Percentiles rank a stretch among this genome's conserved stretches.
Conservation (phyloP, 2,888 invertebrate species). For the Meteorus cinctellus region DNA sequence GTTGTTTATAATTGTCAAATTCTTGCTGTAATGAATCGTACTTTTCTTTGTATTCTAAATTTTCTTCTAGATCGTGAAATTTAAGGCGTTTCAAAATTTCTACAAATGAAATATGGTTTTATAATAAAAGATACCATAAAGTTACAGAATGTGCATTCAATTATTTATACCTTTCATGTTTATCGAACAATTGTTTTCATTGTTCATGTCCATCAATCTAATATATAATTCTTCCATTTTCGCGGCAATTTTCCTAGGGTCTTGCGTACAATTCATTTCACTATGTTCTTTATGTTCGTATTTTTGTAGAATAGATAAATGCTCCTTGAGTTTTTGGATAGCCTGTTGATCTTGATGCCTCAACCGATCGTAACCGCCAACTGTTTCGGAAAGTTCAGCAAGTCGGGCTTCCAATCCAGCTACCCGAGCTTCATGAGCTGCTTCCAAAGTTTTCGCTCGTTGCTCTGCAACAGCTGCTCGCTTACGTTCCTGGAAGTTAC, state of each 20-base stretch:
- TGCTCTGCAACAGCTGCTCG: slow-evolving; percentile 84
- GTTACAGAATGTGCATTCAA: slow-evolving; percentile 11
- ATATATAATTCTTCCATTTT: slow-evolving; percentile 74
- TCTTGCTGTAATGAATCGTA: slow-evolving; percentile 79
- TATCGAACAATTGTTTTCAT: slow-evolving; percentile 67
- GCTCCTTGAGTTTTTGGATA: slow-evolving; percentile 80
- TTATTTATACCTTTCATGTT: slow-evolving; percentile 71
- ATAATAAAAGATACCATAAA: background rate
- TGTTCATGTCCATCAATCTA: slow-evolving; percentile 71
- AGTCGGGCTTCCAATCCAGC: slow-evolving; percentile 83
- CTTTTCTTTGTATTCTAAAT: slow-evolving; percentile 78
- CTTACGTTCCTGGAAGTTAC: slow-evolving; percentile 78
- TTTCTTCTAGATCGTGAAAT: slow-evolving; percentile 61
- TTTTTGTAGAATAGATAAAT: slow-evolving; percentile 63
- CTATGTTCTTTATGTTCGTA: slow-evolving; percentile 56
- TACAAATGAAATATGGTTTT: slow-evolving; percentile 46
- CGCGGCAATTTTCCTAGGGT: slow-evolving; percentile 47
- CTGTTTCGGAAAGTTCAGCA: slow-evolving; percentile 85
- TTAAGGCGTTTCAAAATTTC: slow-evolving; percentile 72
- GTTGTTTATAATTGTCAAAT: slow-evolving; percentile 80
- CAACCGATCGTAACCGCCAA: slow-evolving; percentile 85
- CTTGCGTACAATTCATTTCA: slow-evolving; percentile 55
- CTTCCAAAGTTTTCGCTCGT: slow-evolving; percentile 80
- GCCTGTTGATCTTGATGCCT: slow-evolving; percentile 83
- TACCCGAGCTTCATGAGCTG: slow-evolving; percentile 85